Conservation (phyloP, 2,113 vertebrate genomes). For the Nettapus auritus region DNA sequence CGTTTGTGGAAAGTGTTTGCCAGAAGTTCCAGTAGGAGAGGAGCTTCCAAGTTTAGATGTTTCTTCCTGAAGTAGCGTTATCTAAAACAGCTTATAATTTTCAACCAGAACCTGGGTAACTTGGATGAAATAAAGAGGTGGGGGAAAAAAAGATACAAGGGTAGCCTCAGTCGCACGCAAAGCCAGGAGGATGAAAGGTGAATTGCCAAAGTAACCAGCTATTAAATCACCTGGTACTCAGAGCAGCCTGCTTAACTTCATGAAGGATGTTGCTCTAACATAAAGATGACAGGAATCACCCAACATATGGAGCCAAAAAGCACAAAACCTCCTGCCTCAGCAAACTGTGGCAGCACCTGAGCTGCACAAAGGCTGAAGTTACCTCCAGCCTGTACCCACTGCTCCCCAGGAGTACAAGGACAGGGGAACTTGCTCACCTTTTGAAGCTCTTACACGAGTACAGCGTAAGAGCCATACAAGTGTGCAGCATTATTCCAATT, state of each 20-base stretch:
- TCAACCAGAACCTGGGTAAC: neutral
- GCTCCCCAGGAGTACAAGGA: neutral
- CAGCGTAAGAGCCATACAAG: neutral
- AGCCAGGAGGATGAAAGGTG: neutral
- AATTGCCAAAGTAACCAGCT: neutral
- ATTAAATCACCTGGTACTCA: neutral
- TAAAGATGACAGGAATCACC: neutral
- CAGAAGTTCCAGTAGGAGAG: neutral
- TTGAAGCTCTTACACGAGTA: neutral
- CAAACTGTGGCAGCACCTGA: neutral
- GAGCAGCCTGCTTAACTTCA: neutral
- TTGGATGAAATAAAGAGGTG: neutral
- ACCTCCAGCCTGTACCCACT: neutral
- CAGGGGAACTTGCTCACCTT: neutral
- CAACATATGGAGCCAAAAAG: neutral
- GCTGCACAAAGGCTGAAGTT: neutral
- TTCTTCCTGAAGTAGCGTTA: neutral
- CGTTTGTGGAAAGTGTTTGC: neutral
- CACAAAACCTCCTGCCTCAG: accelerated
- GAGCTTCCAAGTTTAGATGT: neutral
- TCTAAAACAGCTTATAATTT: neutral
- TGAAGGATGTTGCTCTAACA: neutral
- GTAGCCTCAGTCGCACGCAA: neutral
- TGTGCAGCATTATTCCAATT: neutral
- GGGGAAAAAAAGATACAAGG: accelerated